Base-by-base conservation (phyloP, 2,113 vertebrate genomes). In the Phrynocephalus versicolor region DNA sequence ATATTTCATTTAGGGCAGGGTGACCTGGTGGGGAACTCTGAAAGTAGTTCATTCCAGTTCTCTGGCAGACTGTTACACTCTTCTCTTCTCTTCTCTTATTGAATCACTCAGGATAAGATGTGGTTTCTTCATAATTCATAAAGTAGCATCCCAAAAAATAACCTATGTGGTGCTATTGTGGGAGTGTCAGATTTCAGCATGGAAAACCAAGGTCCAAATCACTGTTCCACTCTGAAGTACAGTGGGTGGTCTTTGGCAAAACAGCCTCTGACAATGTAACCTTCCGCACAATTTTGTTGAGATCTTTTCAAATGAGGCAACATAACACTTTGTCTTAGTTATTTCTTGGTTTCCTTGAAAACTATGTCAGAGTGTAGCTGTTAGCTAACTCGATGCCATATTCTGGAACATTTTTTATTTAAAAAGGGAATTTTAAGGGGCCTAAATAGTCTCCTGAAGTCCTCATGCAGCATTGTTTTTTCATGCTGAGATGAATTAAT, bases 11-110 rank as follows among this genome's bases (percentile, higher is more conserved):
- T 62, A 62, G 70, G 74, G 74, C 57, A 62, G 70, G 70, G 37
- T 74, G 81, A 62, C 81, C 81, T 62, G 70, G 71, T 55, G 55
- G 73, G 81, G 57, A 73, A 62, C 35, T 73, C 55, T 83, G 51
- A 73, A 81, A 62, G 23, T 27, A 27, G 70, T 83, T 73, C 81
- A 58, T 23, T 82, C 25, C 78, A 45, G 62, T 35, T 73, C 57
- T 45, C 70, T 83, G 70, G 70, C 55, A 81, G 37, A 21, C 15
- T 37, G 19, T 79, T 35, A 30, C 37, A 5, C 58, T n/a, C 25
- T 41, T 74, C 25, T 57, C 70, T 83, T 62, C 58, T n/a, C 25
- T 41, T 74, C 25, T 57, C 70, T 83, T 62, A 73, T 30, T 83
- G 57, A 83, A 83, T 41, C 70, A 74, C 2, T 62, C 35, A 62